Conservation (phyloP, 2,888 invertebrate species). For the Nephrotoma guestfalica region DNA sequence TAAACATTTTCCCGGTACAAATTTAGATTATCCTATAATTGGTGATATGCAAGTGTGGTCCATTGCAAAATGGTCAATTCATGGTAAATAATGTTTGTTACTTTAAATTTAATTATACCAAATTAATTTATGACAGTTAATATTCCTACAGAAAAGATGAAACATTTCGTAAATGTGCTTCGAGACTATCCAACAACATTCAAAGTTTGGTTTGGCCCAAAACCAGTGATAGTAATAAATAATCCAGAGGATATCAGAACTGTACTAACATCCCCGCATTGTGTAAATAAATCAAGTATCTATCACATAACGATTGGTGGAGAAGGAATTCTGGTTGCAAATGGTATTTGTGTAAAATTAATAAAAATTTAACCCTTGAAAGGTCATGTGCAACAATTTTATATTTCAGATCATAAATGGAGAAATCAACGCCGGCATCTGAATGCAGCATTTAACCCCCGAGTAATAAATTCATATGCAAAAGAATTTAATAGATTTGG, state of each 20-base stretch:
- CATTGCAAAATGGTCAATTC: background rate
- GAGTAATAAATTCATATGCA: background rate
- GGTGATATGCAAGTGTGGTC: background rate
- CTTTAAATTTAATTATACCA: too few relatives aligned
- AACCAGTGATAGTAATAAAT: background rate
- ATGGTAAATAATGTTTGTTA: background rate
- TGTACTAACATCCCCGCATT: background rate
- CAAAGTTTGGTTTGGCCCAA: background rate
- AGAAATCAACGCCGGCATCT: background rate
- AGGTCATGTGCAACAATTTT: background rate
- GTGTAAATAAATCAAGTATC: background rate
- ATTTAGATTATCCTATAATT: background rate
- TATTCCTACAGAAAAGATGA: background rate
- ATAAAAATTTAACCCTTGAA: too few relatives aligned
- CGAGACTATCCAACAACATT: background rate
- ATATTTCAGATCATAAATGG: background rate
- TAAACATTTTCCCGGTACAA: background rate
- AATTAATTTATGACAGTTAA: background rate
- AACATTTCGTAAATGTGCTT: background rate
- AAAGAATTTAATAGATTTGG: background rate
- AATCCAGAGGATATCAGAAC: background rate
- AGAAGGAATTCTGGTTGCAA: background rate
- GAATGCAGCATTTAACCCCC: background rate
- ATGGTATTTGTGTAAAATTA: background rate
- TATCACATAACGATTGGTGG: background rate